phyloP scores from a whole-genome alignment of 2,888 invertebrate species.

The Lymantria dispar region DNA sequence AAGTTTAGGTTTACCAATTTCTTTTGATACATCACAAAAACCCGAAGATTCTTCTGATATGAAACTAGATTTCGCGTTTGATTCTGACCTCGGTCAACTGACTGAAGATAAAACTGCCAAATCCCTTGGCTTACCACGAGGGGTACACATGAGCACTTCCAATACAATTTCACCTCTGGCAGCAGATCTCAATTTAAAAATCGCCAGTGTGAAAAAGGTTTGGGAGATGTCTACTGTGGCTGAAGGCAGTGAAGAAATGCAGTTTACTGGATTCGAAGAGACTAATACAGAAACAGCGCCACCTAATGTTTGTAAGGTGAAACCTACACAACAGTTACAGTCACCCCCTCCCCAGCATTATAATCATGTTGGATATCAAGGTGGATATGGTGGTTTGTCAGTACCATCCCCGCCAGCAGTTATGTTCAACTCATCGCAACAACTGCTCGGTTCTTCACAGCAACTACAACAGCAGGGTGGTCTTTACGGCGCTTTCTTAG shows the following conservation, averaged over 20 bases:
- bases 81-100: constrained; percentile 89
- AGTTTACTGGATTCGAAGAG: constrained; percentile 72
- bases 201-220: constrained; percentile 95
- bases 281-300: constrained; percentile 75
- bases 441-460: constrained; percentile 76
- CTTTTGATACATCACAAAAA: constrained; percentile 82
- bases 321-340: constrained; percentile 91
- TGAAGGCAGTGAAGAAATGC: constrained; percentile 80
- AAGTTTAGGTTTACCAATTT: constrained; percentile 84
- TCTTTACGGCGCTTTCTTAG: constrained; percentile 91
- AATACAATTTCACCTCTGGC: constrained; percentile 91
- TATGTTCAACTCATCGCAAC: constrained; percentile 89
- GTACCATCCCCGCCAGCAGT: constrained; percentile 94
- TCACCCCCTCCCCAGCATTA: constrained; percentile 86
- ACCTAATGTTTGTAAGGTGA: constrained; percentile 91
- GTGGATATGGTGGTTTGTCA: constrained; percentile 89
- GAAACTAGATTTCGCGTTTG: constrained; percentile 95
- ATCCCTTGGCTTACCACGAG: constrained; percentile 79
- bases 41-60: constrained; percentile 92
- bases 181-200: constrained; percentile 96
- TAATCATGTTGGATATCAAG: constrained; percentile 88
- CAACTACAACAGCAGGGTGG: constrained; percentile 87
- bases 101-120: constrained; percentile 87
- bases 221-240: constrained; percentile 91
- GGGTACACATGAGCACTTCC: constrained; percentile 84